Base-by-base conservation (phyloP, 1,140 invertebrate genomes). In the Intoshia linei region DNA sequence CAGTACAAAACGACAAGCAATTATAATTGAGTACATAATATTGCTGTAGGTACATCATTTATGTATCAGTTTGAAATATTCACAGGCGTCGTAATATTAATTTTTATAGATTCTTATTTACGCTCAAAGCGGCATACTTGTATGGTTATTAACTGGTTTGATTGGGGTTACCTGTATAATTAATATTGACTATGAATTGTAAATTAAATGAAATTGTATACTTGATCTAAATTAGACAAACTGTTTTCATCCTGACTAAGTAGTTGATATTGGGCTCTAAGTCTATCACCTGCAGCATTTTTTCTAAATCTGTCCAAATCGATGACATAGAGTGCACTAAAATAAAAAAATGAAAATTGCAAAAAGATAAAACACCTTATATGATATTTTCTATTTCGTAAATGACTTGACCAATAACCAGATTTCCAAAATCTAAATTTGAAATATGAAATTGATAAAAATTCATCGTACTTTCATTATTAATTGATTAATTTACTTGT, bases 331-430 rank as follows among this genome's bases (percentile, higher is more conserved):
- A 98, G 61, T 15, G 90, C 90, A 47, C 77, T 64, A 43, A 23
- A 48, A 43, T 34, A 30, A 17, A 35, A 41, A 37, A 22, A 24
- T 11, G 7, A 40, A 4, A 11, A 27, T 10, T 10, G 7, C n/a
- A 27, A 10, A 27, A 7, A 10, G 24, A 18, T 23, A 14, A 39
- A 40, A 33, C 42, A 61, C 59, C 58, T 83, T 57, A 98, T 98
- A 55, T 98, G 90, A 59, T 98, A 98, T 48, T 70, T 71, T 36
- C 87, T 65, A 7, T 60, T 74, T 55, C 83, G 83, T 38, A 98
- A 61, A 65, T 98, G 87, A 55, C 73, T 87, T 34, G 74, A 69
- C 90, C 90, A 98, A 54, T 98, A 98, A 4, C 87, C 90, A 48
- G 74, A 73, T 54, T 84, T 87, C 87, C 90, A 98, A 62, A 98